phyloP scores from a whole-genome alignment of 2,797 vertebrate species.

The Galagoides demidoff region DNA sequence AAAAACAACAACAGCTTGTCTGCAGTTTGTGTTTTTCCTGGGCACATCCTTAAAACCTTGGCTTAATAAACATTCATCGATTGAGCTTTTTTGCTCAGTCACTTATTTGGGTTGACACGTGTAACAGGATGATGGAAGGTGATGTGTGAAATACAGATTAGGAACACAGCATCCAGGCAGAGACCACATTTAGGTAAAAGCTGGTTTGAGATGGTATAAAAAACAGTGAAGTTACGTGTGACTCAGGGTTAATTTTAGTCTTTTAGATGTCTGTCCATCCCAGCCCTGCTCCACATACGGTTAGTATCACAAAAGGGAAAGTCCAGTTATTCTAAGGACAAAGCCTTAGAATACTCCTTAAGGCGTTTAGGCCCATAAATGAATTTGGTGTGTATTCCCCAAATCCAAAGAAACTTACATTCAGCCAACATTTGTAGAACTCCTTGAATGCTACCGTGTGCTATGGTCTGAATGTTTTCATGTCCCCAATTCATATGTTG shows the following conservation, averaged over 20 bases:
- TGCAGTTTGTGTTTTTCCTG: no score
- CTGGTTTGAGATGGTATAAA: neutral
- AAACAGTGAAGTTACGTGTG: neutral
- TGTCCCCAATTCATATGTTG: neutral
- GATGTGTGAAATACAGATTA: neutral
- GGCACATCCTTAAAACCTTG: no score
- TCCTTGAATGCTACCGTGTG: neutral
- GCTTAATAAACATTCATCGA: no score
- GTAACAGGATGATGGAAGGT: neutral
- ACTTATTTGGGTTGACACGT: no score
- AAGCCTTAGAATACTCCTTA: neutral
- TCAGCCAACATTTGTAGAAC: neutral
- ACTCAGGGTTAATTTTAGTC: neutral
- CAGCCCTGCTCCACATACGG: neutral
- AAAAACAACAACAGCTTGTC: no score
- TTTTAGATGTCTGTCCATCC: neutral
- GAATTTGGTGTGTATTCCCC: neutral
- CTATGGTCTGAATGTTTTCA: neutral
- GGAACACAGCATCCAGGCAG: neutral
- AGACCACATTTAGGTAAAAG: neutral
- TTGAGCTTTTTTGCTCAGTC: no score
- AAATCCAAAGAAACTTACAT: neutral
- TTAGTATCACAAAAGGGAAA: neutral
- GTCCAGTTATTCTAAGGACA: neutral
- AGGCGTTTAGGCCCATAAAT: neutral